A percentile compares a stretch with the other conserved stretches of the same genome.
These are phyloP conservation scores for Nycticorax nycticorax DNA, from an alignment of 2,113 vertebrate species.

Conservation along the genomic window DNA sequence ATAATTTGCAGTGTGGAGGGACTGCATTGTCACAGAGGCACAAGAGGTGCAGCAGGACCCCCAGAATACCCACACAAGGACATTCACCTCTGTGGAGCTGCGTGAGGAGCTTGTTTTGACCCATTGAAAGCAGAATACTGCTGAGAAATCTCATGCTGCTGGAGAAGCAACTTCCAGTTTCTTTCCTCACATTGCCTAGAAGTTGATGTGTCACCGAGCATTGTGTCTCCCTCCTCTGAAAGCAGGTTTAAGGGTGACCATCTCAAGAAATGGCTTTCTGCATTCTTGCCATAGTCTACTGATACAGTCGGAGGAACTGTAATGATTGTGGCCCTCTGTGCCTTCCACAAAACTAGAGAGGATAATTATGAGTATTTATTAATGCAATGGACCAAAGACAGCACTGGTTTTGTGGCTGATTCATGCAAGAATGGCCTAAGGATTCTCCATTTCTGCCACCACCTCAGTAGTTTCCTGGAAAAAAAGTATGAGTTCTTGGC, in stretches of 20 bases:
- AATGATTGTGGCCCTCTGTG: background rate
- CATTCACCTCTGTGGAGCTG: background rate
- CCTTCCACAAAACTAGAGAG: background rate
- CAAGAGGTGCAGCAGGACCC: background rate
- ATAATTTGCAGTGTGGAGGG: background rate
- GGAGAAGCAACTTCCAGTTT: background rate
- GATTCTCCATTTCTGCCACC: background rate
- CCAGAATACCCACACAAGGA: background rate
- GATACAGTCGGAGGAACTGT: background rate
- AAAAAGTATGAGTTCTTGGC: background rate
- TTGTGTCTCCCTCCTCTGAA: background rate
- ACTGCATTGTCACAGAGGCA: background rate
- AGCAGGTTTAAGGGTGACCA: background rate
- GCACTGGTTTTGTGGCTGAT: background rate
- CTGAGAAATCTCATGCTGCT: background rate
- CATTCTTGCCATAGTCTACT: background rate
- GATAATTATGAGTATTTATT: background rate
- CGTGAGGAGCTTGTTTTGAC: background rate
- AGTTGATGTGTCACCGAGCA: rapidly evolving
- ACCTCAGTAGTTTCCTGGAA: background rate
- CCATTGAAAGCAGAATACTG: background rate
- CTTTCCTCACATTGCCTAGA: background rate
- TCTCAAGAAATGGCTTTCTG: background rate
- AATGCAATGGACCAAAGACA: background rate
- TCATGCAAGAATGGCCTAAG: background rate